Evolutionary conservation across 1,140 invertebrate species (phyloP).

Genomic region (Tetragnatha versicolor): DNA sequence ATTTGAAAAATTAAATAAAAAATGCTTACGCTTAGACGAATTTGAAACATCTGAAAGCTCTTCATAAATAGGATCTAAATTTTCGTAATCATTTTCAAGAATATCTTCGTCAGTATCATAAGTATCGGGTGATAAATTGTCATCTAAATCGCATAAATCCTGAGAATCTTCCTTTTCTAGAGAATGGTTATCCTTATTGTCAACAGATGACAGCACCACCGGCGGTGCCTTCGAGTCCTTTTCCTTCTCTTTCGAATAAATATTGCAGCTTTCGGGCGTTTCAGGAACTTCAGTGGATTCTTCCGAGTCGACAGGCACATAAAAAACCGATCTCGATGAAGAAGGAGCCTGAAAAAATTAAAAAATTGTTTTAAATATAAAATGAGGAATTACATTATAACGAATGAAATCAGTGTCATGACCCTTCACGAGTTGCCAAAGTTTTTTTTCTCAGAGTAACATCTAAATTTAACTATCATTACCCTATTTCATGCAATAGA

Average conservation of each 20-base stretch:
- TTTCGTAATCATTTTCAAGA: constrained; percentile 52
- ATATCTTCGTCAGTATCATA: constrained; percentile 47
- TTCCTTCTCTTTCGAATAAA: not conserved
- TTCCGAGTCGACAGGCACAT: constrained; percentile 34
- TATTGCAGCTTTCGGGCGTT: not conserved
- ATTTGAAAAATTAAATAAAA: not conserved
- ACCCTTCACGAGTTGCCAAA: no score
- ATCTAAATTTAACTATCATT: no score
- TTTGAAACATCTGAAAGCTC: constrained; percentile 47
- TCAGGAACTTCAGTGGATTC: constrained; percentile 11
- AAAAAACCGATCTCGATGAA: constrained; percentile 39
- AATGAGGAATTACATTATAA: no score
- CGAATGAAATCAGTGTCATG: no score
- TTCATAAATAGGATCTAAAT: constrained; percentile 54
- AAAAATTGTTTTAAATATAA: not conserved
- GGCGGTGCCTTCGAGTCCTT: not conserved
- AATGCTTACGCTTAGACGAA: constrained; percentile 37
- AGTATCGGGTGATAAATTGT: constrained; percentile 2
- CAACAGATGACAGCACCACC: constrained; percentile 34
- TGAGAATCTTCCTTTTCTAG: not conserved
- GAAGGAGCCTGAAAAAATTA: not conserved
- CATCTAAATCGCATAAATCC: constrained; percentile 16
- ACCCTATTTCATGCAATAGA: no score
- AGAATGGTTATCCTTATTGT: not conserved
- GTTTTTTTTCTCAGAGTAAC: no score